Conservation (phyloP, 2,888 invertebrate genomes). For the Seira musarum region DNA sequence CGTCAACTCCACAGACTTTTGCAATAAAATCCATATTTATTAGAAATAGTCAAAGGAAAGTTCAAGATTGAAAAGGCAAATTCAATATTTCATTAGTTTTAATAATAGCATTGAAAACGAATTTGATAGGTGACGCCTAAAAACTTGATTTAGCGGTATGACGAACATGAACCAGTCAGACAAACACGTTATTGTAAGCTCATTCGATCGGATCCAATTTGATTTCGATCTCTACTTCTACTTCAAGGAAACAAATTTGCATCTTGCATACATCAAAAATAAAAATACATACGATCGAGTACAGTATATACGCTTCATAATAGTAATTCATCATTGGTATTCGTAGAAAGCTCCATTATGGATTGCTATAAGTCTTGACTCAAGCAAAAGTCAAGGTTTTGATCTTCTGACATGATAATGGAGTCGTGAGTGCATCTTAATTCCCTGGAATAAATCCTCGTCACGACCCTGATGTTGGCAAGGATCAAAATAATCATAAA, state of each 20-base stretch:
- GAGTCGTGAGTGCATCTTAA: constrained; percentile 45
- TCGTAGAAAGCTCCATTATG: too few relatives aligned
- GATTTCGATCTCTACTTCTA: background rate
- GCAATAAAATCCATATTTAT: background rate
- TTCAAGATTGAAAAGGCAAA: background rate
- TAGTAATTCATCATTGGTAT: background rate
- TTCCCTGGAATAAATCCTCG: constrained; percentile 29
- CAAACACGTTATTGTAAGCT: background rate
- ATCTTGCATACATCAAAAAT: background rate
- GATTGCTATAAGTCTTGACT: too few relatives aligned
- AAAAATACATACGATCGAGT: too few relatives aligned
- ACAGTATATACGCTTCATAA: too few relatives aligned
- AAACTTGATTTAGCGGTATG: background rate
- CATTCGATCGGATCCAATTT: too few relatives aligned
- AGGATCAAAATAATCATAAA: constrained; percentile 23
- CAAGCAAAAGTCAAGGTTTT: background rate
- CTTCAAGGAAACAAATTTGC: background rate
- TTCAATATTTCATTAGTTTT: background rate
- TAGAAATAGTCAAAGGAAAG: background rate
- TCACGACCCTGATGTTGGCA: constrained; percentile 11
- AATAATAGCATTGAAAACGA: background rate
- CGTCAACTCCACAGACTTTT: too few relatives aligned
- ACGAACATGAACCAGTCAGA: background rate
- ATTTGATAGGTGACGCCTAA: background rate
- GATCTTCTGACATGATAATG: constrained; percentile 15